Conservation (phyloP, 2,888 invertebrate species). For the Scaptomyza tumidula region DNA sequence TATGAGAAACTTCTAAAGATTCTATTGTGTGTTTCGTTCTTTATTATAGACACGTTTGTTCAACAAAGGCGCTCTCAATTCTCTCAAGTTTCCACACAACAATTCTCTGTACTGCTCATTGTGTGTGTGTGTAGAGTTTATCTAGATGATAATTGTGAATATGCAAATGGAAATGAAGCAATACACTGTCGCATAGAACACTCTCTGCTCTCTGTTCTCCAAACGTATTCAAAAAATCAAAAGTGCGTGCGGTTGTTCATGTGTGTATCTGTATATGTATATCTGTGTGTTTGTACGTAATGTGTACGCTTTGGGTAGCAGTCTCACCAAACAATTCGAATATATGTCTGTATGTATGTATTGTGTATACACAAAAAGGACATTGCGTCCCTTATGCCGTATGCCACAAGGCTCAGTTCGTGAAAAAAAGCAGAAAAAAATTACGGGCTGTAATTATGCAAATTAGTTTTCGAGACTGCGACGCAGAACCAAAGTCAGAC, state of each 20-base stretch:
- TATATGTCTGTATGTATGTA: conserved; percentile 29
- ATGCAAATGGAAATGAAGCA: conserved; percentile 38
- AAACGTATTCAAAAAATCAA: conserved; percentile 48
- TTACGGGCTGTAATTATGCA: conserved; percentile 79
- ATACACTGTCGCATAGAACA: conserved; percentile 19
- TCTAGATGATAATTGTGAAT: conserved; percentile 49
- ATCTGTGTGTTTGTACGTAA: conserved; percentile 3
- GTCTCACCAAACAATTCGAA: not conserved
- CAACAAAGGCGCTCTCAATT: conserved; percentile 19
- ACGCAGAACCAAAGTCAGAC: conserved; percentile 35
- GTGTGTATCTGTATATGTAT: conserved; percentile 34
- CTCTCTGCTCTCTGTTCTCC: conserved; percentile 14
- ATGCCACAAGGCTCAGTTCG: conserved; percentile 34
- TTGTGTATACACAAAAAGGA: conserved; percentile 66
- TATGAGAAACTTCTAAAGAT: conserved; percentile 2
- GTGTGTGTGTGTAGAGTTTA: conserved; percentile 18
- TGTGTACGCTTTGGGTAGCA: not conserved
- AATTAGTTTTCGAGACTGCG: conserved; percentile 71
- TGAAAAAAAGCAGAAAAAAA: conserved; percentile 50
- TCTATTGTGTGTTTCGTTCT: conserved; percentile 26
- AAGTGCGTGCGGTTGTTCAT: conserved; percentile 53
- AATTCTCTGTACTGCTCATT: conserved; percentile 19
- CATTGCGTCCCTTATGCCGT: conserved; percentile 72
- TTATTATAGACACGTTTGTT: conserved; percentile 36
- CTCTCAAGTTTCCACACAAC: conserved; percentile 27